A percentile compares a stretch with the other conserved stretches of the same genome.
Conservation (phyloP, 1,140 invertebrate genomes). For the Samia ricini region DNA sequence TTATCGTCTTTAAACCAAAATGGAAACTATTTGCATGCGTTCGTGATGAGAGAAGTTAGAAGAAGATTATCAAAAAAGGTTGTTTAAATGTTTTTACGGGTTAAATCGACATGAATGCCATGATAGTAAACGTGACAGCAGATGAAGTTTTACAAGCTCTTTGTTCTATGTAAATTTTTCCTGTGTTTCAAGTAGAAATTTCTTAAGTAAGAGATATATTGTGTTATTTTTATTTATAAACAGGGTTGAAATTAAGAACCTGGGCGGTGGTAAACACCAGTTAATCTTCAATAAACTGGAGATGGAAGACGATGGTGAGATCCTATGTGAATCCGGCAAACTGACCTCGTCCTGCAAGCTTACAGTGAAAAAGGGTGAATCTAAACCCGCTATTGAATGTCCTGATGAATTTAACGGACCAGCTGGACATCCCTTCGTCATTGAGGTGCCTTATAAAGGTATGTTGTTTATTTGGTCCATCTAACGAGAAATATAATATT, state of each 20-base stretch:
- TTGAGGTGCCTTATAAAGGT: conserved; percentile 96
- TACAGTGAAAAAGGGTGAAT: conserved; percentile 90
- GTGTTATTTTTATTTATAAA: conserved; percentile 13
- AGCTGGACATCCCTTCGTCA: conserved; percentile 86
- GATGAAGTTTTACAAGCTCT: no score
- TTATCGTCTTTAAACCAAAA: no score
- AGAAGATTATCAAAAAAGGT: no score
- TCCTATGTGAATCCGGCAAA: conserved; percentile 90
- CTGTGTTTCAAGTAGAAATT: no score
- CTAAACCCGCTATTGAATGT: conserved; percentile 88
- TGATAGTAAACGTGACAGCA: no score
- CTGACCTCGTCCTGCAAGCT: conserved; percentile 89
- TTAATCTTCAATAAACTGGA: conserved; percentile 91
- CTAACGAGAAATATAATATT: not conserved
- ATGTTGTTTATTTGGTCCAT: not conserved
- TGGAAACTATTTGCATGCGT: no score
- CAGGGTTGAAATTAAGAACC: conserved; percentile 91
- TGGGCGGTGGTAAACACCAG: conserved; percentile 95
- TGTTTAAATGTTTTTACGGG: no score
- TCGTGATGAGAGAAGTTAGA: no score
- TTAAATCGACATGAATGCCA: no score
- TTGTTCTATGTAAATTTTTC: no score
- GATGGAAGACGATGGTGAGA: conserved; percentile 90
- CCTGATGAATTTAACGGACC: conserved; percentile 90
- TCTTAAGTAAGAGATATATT: not conserved